Percentiles rank a stretch among this genome's conserved stretches.
Conservation (phyloP, 2,888 invertebrate genomes). For the Hirtodrosophila histrioides region DNA sequence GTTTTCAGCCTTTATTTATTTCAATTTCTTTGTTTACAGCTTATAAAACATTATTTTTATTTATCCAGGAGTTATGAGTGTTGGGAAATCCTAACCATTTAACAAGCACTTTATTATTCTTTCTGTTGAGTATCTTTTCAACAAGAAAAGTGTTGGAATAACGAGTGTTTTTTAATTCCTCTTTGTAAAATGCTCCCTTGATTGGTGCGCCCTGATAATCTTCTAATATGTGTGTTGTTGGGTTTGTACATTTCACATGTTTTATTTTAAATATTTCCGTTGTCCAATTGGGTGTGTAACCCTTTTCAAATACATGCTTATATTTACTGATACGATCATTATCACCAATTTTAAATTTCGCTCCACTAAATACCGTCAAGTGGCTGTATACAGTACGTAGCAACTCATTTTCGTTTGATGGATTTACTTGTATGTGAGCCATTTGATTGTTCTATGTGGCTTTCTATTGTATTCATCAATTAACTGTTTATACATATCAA, state of each 20-base stretch:
- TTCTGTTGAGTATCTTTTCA: no score
- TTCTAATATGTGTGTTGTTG: constrained; percentile 56
- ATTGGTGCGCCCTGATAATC: constrained; percentile 23
- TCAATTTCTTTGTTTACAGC: no score
- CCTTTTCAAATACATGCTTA: constrained; percentile 47
- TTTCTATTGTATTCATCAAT: constrained; percentile 1
- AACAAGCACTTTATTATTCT: no score
- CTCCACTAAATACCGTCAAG: no score
- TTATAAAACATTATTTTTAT: no score
- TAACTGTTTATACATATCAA: not conserved
- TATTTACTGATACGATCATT: constrained; percentile 47
- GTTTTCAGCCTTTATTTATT: no score
- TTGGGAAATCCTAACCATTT: no score
- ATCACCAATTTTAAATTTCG: constrained; percentile 6
- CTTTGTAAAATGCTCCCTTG: no score
- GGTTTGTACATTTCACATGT: constrained; percentile 56
- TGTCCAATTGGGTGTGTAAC: constrained; percentile 75
- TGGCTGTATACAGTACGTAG: no score
- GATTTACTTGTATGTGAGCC: constrained; percentile 48
- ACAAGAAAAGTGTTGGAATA: no score
- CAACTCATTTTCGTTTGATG: constrained; percentile 12
- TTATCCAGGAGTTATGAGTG: no score
- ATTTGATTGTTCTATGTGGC: constrained; percentile 9
- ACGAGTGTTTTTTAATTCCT: no score
- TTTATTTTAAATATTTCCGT: constrained; percentile 70